Conservation (phyloP, 2,797 vertebrate species). For the Cuculus canorus region DNA sequence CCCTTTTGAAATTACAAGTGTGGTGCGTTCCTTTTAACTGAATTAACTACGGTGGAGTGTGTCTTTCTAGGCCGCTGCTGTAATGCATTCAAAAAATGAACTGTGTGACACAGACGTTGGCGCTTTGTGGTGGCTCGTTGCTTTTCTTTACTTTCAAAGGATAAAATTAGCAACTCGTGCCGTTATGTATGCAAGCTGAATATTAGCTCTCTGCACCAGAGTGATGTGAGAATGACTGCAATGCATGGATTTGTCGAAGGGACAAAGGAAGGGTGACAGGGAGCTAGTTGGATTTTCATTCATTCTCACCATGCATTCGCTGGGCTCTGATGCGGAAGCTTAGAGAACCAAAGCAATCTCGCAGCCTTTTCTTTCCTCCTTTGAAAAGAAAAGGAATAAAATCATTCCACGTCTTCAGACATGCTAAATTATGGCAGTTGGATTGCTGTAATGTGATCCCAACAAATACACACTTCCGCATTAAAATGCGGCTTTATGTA, state of each 20-base stretch:
- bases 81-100: neutral
- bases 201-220: neutral
- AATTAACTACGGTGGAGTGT: fast-evolving
- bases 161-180: neutral
- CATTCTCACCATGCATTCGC: fast-evolving
- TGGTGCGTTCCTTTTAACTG: neutral
- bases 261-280: neutral
- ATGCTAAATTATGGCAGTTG: fast-evolving
- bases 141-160: neutral
- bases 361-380: neutral
- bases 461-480: neutral
- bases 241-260: fast-evolving
- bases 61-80: neutral
- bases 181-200: neutral
- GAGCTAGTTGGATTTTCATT: neutral
- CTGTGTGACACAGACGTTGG: neutral
- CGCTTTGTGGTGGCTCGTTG: neutral
- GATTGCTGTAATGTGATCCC: neutral
- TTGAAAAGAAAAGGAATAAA: neutral
- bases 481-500: fast-evolving
- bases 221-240: neutral
- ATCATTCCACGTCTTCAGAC: fast-evolving
- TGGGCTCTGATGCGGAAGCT: neutral
- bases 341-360: neutral
- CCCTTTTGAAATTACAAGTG: fast-evolving